Base-by-base conservation (phyloP, 2,888 invertebrate genomes). In the Hypolimnas misippus region DNA sequence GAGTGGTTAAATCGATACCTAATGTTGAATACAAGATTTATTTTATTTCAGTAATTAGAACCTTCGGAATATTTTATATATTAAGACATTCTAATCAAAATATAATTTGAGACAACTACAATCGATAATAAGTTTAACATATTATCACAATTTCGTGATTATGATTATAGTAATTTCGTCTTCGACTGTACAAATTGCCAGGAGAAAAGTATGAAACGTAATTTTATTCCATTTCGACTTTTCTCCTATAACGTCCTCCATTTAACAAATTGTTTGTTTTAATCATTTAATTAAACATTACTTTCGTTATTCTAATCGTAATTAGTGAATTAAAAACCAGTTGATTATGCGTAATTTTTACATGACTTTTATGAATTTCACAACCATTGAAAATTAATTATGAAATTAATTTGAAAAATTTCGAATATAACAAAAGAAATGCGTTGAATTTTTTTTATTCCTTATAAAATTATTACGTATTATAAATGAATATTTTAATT, bases 81-180 rank as follows among this genome's bases (percentile, higher is more conserved):
- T n/a, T n/a, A n/a, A n/a, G n/a, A n/a, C n/a, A n/a, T n/a, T n/a
- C n/a, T n/a, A n/a, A n/a, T n/a, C n/a, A 19, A 6, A n/a, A 49
- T 35, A 25, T 40, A 31, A 57, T 17, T 50, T 50, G 29, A 38
- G 50, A 38, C 29, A 57, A 49, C 52, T 49, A 63, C 62, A 70
- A 72, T 38, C 25, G 46, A 72, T 68, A 46, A 46, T 46, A 71
- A 69, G 71, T 72, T 62, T 75, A 78, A 66, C 58, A 72, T 82
- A 82, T 46, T 46, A 46, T 83, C 85, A 86, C 85, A 82, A 70
- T 72, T 75, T 73, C 70, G 82, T 83, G 83, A 84, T 82, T 77
- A 81, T 77, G 73, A 78, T 75, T 76, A 78, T 62, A 57, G 12
- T 65, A 51, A 54, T 56, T 56, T 65, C 53, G 33, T 54, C 49